Conservation (phyloP, 2,888 invertebrate species). For the Ethmia dodecea region DNA sequence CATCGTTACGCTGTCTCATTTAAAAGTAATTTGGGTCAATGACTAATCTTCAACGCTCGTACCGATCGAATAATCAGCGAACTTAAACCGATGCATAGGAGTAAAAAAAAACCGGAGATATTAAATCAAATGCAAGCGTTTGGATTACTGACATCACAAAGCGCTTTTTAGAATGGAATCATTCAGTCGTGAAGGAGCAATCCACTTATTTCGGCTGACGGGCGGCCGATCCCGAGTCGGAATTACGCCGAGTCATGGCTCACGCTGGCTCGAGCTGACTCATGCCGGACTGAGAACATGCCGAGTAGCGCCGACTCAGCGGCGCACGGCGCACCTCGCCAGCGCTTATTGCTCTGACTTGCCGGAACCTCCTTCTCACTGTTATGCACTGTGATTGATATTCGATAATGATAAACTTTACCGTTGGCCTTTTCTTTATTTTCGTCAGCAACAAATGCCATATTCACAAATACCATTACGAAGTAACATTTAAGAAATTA, state of each 20-base stretch:
- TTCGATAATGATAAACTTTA: constrained; percentile 36
- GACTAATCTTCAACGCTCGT: constrained; percentile 33
- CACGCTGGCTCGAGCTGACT: constrained; percentile 53
- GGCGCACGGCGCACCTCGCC: constrained; percentile 34
- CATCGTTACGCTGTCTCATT: constrained; percentile 39
- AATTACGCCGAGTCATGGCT: constrained; percentile 57
- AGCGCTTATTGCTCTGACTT: constrained; percentile 56
- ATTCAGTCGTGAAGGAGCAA: constrained; percentile 62
- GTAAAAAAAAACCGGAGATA: constrained; percentile 20
- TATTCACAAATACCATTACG: constrained; percentile 15
- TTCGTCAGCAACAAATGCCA: no score
- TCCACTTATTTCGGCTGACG: constrained; percentile 69
- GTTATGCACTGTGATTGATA: constrained; percentile 60
- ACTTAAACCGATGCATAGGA: constrained; percentile 6
- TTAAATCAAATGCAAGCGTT: constrained; percentile 30
- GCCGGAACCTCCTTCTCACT: constrained; percentile 37
- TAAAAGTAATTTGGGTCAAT: constrained; percentile 52
- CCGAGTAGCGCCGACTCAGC: constrained; percentile 43
- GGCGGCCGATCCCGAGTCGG: constrained; percentile 36
- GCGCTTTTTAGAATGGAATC: constrained; percentile 53
- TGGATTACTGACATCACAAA: constrained; percentile 45
- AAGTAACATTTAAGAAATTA: no score
- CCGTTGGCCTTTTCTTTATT: no score
- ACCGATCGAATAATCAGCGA: constrained; percentile 19
- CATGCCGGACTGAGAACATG: constrained; percentile 45